Conservation (phyloP, 2,113 vertebrate species). For the Anolis sagrei region DNA sequence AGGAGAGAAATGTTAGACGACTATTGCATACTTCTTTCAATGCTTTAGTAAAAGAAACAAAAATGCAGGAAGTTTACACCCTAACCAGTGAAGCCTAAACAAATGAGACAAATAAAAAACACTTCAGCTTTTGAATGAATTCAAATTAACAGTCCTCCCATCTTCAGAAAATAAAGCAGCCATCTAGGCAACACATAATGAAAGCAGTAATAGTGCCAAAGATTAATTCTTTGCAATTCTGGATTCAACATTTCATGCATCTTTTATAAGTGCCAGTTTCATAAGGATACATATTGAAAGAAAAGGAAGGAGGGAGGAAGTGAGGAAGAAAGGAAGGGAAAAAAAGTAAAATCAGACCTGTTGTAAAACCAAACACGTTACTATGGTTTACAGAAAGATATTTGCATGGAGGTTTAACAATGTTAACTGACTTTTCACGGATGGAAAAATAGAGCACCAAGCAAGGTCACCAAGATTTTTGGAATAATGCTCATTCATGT, state of each 20-base stretch:
- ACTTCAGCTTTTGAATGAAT: conserved; percentile 15
- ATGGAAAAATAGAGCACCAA: neutral
- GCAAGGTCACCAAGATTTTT: neutral
- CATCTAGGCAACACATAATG: neutral
- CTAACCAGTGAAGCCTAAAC: neutral
- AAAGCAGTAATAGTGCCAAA: conserved; percentile 9
- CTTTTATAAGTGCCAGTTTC: conserved; percentile 10
- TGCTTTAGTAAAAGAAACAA: neutral
- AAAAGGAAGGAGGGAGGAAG: neutral
- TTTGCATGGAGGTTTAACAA: neutral
- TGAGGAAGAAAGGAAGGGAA: neutral
- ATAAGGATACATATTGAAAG: neutral
- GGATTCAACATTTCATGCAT: neutral
- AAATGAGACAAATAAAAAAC: neutral
- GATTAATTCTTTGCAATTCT: conserved; percentile 4
- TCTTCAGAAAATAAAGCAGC: neutral
- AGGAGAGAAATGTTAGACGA: neutral
- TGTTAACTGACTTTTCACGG: neutral
- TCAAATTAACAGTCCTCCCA: neutral
- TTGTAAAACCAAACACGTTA: neutral
- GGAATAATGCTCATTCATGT: neutral
- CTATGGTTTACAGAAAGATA: neutral
- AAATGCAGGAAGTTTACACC: conserved; percentile 2
- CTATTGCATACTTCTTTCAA: neutral
- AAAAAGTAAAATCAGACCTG: too few relatives aligned